Evolutionary conservation across 1,140 invertebrate genomes (phyloP).

Genomic region (Tenebrio molitor): DNA sequence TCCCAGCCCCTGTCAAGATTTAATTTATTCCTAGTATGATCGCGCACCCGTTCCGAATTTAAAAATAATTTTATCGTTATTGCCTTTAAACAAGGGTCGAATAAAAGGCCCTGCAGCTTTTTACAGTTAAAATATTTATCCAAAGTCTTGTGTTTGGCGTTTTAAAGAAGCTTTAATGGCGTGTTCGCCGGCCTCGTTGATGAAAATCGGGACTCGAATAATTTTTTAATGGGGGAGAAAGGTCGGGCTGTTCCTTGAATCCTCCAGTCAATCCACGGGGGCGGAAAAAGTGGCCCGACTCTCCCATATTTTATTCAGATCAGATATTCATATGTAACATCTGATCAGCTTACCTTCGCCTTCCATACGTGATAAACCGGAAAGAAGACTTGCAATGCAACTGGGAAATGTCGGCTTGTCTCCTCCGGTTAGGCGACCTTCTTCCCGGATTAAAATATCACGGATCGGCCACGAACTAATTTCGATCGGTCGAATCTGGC

Average conservation of each 20-base stretch:
- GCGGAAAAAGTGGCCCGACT: slow-evolving; percentile 2
- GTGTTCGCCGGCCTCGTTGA: slow-evolving; percentile 18
- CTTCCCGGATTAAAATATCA: slow-evolving; percentile 26
- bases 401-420: slow-evolving; percentile 38
- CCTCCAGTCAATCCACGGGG: slow-evolving; percentile 14
- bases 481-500: not conserved
- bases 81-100: slow-evolving; percentile 21
- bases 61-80: not conserved
- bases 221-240: slow-evolving; percentile 33
- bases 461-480: not conserved
- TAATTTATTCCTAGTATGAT: too few species aligned
- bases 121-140: slow-evolving; percentile 35
- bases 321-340: slow-evolving; percentile 39
- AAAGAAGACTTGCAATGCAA: slow-evolving; percentile 34
- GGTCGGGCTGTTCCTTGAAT: not conserved
- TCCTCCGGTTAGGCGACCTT: slow-evolving; percentile 21
- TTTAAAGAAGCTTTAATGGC: slow-evolving; percentile 32
- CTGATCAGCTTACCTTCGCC: slow-evolving; percentile 39
- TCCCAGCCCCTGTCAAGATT: too few species aligned
- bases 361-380: slow-evolving; percentile 39
- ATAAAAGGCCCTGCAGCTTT: slow-evolving; percentile 24
- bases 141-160: slow-evolving; percentile 32
- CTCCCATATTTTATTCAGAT: slow-evolving; percentile 34
- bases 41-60: too few species aligned
- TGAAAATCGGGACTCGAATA: slow-evolving; percentile 37